Conservation (phyloP, 2,113 vertebrate species). For the Dicentrarchus labrax region DNA sequence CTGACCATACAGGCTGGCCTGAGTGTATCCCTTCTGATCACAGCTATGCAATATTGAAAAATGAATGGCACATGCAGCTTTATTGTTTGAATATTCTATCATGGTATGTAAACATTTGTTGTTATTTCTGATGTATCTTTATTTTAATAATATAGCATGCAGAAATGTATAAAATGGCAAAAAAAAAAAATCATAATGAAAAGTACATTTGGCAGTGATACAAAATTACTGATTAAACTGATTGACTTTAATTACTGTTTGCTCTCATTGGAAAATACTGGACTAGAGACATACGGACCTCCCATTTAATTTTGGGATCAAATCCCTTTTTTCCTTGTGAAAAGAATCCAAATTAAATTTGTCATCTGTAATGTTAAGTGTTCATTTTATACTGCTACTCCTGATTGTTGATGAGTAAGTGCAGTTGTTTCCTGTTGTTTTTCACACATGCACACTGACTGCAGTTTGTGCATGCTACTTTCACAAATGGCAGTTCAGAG, state of each 20-base stretch:
- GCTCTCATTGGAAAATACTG: not conserved
- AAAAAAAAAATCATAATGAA: conserved; percentile 3
- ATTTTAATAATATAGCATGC: conserved; percentile 65
- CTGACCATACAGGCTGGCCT: conserved; percentile 52
- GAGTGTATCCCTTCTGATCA: conserved; percentile 57
- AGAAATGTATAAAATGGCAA: conserved; percentile 34
- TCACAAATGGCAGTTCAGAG: conserved; percentile 24
- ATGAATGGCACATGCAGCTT: conserved; percentile 76
- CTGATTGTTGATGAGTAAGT: not conserved
- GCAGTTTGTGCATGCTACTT: conserved; percentile 49
- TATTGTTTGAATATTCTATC: conserved; percentile 55
- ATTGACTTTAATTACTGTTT: not conserved
- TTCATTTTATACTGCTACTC: conserved; percentile 26
- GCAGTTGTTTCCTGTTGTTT: conserved; percentile 8
- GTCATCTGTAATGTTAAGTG: conserved; percentile 16
- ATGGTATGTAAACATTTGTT: conserved; percentile 51
- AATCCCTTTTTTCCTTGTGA: not conserved
- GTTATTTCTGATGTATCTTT: conserved; percentile 49
- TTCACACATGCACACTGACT: conserved; percentile 27
- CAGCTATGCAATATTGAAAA: conserved; percentile 81
- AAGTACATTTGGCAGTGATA: not conserved
- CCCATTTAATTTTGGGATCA: not conserved
- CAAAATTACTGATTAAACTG: not conserved
- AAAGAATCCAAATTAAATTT: not conserved
- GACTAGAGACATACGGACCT: not conserved